Percentiles rank a stretch among this genome's conserved stretches.
Evolutionary conservation across 2,113 vertebrate species (phyloP).

Genomic region (Pseudolaguvia tuberculata): DNA sequence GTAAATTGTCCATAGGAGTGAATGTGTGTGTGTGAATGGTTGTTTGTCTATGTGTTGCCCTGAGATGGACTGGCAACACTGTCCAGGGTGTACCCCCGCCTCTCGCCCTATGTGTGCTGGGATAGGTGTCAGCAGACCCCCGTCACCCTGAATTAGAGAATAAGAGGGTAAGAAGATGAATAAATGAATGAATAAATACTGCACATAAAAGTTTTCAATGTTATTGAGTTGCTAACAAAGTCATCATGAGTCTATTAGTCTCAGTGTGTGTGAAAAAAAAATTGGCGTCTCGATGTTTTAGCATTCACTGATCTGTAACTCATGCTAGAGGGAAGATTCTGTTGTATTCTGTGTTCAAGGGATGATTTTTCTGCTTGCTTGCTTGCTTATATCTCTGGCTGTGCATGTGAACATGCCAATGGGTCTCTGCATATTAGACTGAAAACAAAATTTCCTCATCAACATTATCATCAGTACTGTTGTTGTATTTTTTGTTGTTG

Average conservation of each 20-base stretch:
- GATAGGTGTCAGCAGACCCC: no score
- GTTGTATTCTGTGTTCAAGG: neutral
- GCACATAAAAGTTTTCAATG: neutral
- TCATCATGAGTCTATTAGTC: neutral
- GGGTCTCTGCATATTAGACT: neutral
- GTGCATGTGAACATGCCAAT: neutral
- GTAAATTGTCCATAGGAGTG: no score
- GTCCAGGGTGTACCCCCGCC: no score
- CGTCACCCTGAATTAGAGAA: no score
- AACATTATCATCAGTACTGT: neutral
- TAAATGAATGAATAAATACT: no score
- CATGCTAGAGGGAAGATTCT: neutral
- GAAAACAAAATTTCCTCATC: neutral
- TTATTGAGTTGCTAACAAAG: neutral
- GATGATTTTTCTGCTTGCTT: slow-evolving; percentile 10
- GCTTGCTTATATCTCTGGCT: neutral
- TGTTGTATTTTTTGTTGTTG: no score
- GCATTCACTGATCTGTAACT: slow-evolving; percentile 7
- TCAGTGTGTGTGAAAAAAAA: neutral
- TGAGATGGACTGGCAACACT: no score
- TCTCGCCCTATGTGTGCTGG: no score
- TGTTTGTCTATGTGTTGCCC: no score
- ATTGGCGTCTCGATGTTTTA: neutral
- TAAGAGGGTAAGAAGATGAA: no score
- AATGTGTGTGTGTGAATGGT: no score